These are phyloP conservation scores for Cryptocephalus moraei DNA, from an alignment of 2,888 invertebrate genomes.

Conservation along the genomic window DNA sequence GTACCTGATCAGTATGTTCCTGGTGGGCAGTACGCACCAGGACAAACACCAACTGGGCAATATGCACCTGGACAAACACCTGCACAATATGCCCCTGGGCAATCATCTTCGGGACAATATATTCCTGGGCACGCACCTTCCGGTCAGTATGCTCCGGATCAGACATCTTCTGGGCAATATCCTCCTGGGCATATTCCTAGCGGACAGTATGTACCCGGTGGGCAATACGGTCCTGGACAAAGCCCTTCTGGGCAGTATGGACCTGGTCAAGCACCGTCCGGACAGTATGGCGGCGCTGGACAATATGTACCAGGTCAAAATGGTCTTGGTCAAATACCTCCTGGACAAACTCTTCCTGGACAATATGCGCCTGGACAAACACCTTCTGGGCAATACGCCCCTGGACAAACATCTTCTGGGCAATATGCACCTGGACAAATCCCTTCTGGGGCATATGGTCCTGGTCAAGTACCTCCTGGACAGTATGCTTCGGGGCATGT, in stretches of 20 bases:
- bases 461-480: not conserved
- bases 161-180: conserved; percentile 1
- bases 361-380: not conserved
- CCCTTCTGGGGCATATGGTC: not conserved
- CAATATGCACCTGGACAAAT: conserved; percentile 4
- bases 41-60: too few species aligned
- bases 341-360: not conserved
- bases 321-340: not conserved
- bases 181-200: conserved; percentile 2
- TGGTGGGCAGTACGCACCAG: conserved; percentile 1
- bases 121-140: not conserved
- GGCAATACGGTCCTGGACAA: conserved; percentile 1
- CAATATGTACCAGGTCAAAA: conserved; percentile 2
- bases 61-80: not conserved
- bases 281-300: not conserved
- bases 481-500: too few species aligned
- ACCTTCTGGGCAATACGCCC: conserved; percentile 5
- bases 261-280: not conserved
- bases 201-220: not conserved
- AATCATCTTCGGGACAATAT: conserved; percentile 1
- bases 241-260: not conserved
- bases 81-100: too few species aligned
- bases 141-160: conserved; percentile 5
- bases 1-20: conserved; percentile 1
- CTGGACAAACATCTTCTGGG: not conserved